Evolutionary conservation across 2,888 invertebrate species (phyloP), one percentile per base, ranked within the genome.

Genomic region (Cyaniris semiargus): DNA sequence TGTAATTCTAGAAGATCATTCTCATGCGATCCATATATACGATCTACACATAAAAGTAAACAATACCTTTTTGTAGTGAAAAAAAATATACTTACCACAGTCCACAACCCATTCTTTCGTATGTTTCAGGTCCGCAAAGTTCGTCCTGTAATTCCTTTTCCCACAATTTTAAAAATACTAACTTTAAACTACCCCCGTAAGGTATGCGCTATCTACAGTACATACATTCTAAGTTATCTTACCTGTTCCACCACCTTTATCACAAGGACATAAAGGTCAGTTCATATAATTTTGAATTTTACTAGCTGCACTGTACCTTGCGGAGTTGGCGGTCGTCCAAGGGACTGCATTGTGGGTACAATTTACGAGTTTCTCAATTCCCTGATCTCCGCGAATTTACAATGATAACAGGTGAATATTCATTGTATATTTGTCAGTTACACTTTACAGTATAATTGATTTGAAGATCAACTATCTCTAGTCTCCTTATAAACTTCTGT

Each of bases 291-390:
- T 18, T 53, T 53, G 18, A 15, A 53, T 0, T 3, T 18, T 53
- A 18, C 44, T 53, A 53, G 48, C 3, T 34, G 31, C 34, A 27
- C 70, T 15, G 34, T 77, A 76, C 74, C 78, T 79, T 78, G 76
- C 48, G 76, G 70, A 56, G 81, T 84, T 87, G 87, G 87, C 84
- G 79, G 34, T 38, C 72, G 77, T 83, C 87, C 86, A 86, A 84
- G 80, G 79, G 79, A 77, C 78, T 82, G 83, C 85, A 86, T 85
- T 84, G 84, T 84, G 79, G 79, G 79, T 79, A 80, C 81, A 83
- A 84, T 84, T 85, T 85, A 85, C 83, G 79, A 81, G 74, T 76
- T 78, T 81, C 80, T 82, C 81, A 83, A 83, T 83, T 85, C 84
- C 84, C 31, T 76, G 78, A 78, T 78, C 79, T 75, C 34, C 48